phyloP scores from a whole-genome alignment of 2,113 vertebrate species.

The Hippolais icterina region DNA sequence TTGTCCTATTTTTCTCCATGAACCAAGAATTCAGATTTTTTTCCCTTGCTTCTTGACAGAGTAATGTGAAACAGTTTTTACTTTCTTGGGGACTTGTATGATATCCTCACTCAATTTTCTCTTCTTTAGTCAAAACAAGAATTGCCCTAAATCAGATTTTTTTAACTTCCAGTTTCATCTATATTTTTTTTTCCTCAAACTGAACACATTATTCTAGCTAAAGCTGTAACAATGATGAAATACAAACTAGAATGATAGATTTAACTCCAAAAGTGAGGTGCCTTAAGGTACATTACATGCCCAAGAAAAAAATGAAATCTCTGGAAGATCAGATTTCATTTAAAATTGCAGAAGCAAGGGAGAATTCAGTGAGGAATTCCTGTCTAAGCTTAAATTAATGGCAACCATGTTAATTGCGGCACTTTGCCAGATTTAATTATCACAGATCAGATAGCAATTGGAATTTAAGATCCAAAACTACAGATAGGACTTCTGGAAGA shows the following conservation, averaged over 20 bases:
- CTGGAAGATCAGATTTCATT: not conserved
- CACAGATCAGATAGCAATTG: not conserved
- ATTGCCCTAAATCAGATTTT: not conserved
- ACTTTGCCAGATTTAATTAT: not conserved
- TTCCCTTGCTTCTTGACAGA: not conserved
- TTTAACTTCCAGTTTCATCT: not conserved
- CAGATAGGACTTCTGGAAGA: not conserved
- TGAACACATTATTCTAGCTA: not conserved
- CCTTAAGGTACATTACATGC: not conserved
- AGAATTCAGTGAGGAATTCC: not conserved
- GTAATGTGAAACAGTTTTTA: not conserved
- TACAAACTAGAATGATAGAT: not conserved
- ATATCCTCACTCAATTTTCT: not conserved
- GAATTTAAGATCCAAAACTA: not conserved
- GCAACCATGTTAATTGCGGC: not conserved
- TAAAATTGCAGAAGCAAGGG: not conserved
- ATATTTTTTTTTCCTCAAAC: not conserved
- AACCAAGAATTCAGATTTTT: not conserved
- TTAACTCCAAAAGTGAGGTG: not conserved
- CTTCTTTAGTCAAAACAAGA: not conserved
- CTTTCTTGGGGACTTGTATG: not conserved
- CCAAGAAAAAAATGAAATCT: not conserved
- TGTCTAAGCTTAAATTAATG: not conserved
- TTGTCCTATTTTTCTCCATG: not conserved
- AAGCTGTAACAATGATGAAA: not conserved